These are phyloP conservation scores for Cheilosia vernalis DNA, from an alignment of 2,888 invertebrate genomes.

Conservation along the genomic window DNA sequence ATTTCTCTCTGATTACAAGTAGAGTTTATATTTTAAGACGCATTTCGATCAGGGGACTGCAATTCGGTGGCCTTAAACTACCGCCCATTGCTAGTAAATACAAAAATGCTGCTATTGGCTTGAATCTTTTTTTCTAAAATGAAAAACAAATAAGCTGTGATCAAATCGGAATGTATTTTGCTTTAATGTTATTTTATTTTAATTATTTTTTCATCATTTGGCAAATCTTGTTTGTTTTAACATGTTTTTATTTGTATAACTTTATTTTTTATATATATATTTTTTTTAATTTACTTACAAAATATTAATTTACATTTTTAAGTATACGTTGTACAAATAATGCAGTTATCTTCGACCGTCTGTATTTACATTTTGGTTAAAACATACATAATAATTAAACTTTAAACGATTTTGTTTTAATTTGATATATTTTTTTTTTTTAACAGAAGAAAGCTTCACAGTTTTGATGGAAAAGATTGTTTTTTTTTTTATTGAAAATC, in stretches of 20 bases:
- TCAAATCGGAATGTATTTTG: constrained; percentile 67
- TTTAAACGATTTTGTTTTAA: constrained; percentile 12
- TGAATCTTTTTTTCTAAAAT: neutral
- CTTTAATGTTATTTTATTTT: constrained; percentile 26
- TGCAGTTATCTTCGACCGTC: constrained; percentile 48
- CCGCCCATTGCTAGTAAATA: no score
- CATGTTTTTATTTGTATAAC: constrained; percentile 30
- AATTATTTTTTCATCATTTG: constrained; percentile 59
- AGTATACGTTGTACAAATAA: constrained; percentile 72
- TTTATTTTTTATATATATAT: constrained; percentile 35
- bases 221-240: constrained; percentile 59
- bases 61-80: no score
- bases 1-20: no score
- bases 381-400: constrained; percentile 20
- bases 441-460: constrained; percentile 32
- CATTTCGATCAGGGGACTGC: no score
- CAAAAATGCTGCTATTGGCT: no score
- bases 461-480: constrained; percentile 36
- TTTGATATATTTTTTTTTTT: neutral
- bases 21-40: no score
- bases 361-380: constrained; percentile 73
- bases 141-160: constrained; percentile 46
- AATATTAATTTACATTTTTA: constrained; percentile 73
- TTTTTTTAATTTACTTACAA: constrained; percentile 67
- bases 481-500: constrained; percentile 13